Conservation (phyloP, 1,140 invertebrate genomes). For the Heterodera carotae region DNA sequence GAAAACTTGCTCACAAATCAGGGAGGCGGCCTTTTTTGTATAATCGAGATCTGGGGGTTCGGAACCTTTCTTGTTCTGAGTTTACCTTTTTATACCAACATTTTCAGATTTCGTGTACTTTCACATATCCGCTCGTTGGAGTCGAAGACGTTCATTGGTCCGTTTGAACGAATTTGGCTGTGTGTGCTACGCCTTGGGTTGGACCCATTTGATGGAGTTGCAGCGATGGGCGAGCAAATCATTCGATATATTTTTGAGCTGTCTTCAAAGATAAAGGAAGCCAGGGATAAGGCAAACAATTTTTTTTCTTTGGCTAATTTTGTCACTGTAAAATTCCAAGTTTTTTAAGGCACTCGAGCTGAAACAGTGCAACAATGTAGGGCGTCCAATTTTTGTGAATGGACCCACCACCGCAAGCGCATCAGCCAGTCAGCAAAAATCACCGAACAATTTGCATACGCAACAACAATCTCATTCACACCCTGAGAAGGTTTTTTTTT, state of each 20-base stretch:
- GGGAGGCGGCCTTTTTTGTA: no score
- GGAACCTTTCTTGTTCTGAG: no score
- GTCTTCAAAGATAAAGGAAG: constrained; percentile 21
- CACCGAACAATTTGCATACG: background rate
- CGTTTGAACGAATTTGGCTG: constrained; percentile 64
- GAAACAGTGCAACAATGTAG: constrained; percentile 14
- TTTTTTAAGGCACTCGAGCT: constrained; percentile 12
- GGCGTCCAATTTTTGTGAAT: constrained; percentile 8
- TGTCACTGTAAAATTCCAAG: background rate
- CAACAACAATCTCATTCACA: background rate
- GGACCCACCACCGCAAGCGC: background rate
- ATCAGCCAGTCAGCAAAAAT: background rate
- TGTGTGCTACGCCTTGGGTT: constrained; percentile 51
- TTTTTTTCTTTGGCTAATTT: background rate
- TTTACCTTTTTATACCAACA: no score
- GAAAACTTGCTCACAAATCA: no score
- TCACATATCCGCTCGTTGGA: constrained; percentile 52
- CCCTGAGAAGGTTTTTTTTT: background rate
- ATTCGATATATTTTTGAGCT: constrained; percentile 27
- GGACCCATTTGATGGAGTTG: constrained; percentile 57
- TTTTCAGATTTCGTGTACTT: constrained; percentile 35
- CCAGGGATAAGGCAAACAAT: constrained; percentile 1
- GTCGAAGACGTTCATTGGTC: constrained; percentile 56
- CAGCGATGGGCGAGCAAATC: constrained; percentile 38
- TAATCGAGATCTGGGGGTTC: no score